Evolutionary conservation across 2,797 vertebrate genomes (phyloP).

Genomic region (Aselliscus stoliczkanus): DNA sequence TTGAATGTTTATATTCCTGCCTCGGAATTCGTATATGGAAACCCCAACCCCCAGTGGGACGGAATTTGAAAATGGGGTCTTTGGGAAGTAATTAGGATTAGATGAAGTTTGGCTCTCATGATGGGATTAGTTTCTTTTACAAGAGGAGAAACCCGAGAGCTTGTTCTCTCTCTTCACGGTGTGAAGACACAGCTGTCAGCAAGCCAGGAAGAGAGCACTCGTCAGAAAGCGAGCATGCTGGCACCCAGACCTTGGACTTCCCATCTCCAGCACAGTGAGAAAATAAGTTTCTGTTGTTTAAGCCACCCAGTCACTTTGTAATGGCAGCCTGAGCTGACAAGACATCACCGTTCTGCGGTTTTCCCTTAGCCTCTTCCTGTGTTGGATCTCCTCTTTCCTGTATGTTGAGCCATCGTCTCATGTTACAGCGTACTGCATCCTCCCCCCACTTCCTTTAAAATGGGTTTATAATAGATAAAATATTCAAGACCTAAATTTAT

Average conservation of each 20-base stretch:
- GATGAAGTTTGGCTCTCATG: not conserved
- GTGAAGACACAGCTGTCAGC: not conserved
- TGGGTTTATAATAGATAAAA: not conserved
- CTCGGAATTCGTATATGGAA: not conserved
- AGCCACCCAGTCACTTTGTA: no score
- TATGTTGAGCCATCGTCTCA: not conserved
- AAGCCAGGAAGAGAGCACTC: not conserved
- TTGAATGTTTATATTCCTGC: not conserved
- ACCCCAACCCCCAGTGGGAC: not conserved
- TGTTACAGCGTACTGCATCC: not conserved
- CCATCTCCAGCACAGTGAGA: not conserved
- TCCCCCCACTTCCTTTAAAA: not conserved
- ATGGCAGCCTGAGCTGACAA: not conserved
- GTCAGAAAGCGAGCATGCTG: not conserved
- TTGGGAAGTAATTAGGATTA: not conserved
- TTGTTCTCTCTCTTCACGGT: no score
- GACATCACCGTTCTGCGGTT: not conserved
- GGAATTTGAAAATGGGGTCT: not conserved
- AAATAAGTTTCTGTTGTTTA: not conserved
- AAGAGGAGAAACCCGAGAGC: not conserved
- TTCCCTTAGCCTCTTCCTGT: not conserved
- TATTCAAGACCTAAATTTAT: not conserved
- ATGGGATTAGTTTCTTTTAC: not conserved
- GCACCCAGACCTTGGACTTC: not conserved
- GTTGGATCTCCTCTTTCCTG: not conserved